Base-by-base conservation (phyloP, 2,113 vertebrate genomes). In the Rhynchopsitta pachyrhyncha region DNA sequence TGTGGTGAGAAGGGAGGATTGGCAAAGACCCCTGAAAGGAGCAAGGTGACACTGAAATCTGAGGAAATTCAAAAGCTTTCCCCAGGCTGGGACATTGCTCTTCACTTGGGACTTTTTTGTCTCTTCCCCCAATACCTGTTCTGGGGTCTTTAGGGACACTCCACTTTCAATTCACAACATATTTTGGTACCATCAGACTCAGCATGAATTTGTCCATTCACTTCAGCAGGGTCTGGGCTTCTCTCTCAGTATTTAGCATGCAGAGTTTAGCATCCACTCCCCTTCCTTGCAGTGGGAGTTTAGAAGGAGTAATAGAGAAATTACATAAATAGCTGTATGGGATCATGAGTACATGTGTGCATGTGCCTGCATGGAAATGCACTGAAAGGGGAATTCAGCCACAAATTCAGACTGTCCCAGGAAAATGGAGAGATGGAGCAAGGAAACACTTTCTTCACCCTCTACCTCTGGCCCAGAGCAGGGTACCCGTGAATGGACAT, bases 31-130 rank as follows among this genome's bases (percentile, higher is more conserved):
- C 84, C 85, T 91, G 84, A 86, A 88, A 96, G 88, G 81, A 66
- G 83, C 73, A 81, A 95, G 92, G 98, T 88, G 97, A 88, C 97
- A 52, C 82, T 97, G 98, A 98, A 99, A 99, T 94, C 88, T 42
- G 96, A 98, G 97, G 93, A 98, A 95, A 97, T 96, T 89, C 94
- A 95, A 98, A 95, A 47, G 15, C 66, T 87, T 77, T 82, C 64
- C 66, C 47, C 35, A 6, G 49, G 39, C 44, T 86, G 79, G 77
- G 47, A 35, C 16, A 15, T n/a, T 63, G 47, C 44, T 70, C 50
- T 86, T 85, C 66, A 60, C 64, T 17, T 47, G 33, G 19, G 24
- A 10, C 39, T 78, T 55, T 10, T 57, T 33, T 92, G 57, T 42
- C 52, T 92, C 22, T 31, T 78, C 11, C 66, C 41, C 22, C 35